Evolutionary conservation across 1,140 invertebrate species (phyloP).

Genomic region (Oncopodura yosiiana): DNA sequence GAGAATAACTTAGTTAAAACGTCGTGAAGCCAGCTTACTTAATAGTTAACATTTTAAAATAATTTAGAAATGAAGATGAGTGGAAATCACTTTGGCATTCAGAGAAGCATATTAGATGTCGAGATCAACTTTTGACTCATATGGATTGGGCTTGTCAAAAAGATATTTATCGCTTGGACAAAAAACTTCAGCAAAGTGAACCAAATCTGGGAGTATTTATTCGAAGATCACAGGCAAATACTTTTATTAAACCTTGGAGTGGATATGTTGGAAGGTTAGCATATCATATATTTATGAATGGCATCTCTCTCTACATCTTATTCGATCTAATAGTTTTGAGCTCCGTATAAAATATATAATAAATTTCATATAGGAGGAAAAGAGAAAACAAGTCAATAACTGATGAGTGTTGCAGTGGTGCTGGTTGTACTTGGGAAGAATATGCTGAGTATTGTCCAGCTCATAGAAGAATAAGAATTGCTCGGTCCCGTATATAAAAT

Average conservation of each 20-base stretch:
- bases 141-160: slow-evolving; percentile 52
- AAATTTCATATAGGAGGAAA: slow-evolving; percentile 23
- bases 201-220: slow-evolving; percentile 12
- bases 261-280: slow-evolving; percentile 18
- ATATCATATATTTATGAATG: neutral
- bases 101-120: slow-evolving; percentile 48
- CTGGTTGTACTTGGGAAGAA: slow-evolving; percentile 54
- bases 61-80: slow-evolving; percentile 45
- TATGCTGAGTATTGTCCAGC: slow-evolving; percentile 54
- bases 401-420: slow-evolving; percentile 48
- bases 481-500: slow-evolving; percentile 15
- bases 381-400: slow-evolving; percentile 43
- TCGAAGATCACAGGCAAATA: slow-evolving; percentile 23
- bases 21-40: neutral
- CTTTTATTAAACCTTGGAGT: slow-evolving; percentile 31
- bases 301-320: neutral
- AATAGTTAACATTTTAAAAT: neutral
- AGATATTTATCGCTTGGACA: slow-evolving; percentile 48
- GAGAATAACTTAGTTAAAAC: neutral
- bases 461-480: slow-evolving; percentile 42
- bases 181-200: slow-evolving; percentile 16
- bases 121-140: slow-evolving; percentile 47
- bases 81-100: slow-evolving; percentile 50
- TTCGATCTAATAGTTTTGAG: no score
- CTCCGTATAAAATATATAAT: no score